Evolutionary conservation across 2,888 invertebrate species (phyloP), one percentile per base, ranked within the genome.

Genomic region (Polia nebulosa): DNA sequence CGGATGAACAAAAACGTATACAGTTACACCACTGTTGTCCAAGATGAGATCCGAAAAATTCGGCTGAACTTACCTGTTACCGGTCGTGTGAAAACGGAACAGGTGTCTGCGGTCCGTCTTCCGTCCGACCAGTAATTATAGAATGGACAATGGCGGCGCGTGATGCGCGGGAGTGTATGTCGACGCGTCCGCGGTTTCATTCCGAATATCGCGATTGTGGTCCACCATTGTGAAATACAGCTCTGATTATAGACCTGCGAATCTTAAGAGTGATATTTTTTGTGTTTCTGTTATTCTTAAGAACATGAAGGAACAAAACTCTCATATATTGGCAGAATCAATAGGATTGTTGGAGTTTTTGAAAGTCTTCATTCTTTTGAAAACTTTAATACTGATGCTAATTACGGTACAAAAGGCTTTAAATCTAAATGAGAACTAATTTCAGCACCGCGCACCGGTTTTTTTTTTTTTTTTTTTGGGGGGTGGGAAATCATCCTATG

Each of bases 1-100:
- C 86, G 85, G 86, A 81, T 88, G 89, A 93, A 92, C 90, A 92
- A 93, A 93, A 92, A 89, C 89, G 88, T 89, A 88, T 92, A 91
- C 92, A 85, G 91, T 93, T 94, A 92, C 78, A 72, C 59, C 65
- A 56, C 85, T 83, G 87, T 86, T 90, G 92, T 91, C 90, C 90
- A 87, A 88, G 86, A 89, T 74, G 75, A 62, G 65, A 82, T 80
- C 71, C 85, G 84, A 85, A 77, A 73, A 60, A 81, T 89, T 87
- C 84, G 88, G 87, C 82, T 87, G 85, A 85, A 84, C 85, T 88
- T 93, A 94, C 94, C 94, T 94, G 95, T 90, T 88, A 85, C 78
- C 74, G 90, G 90, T 87, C 94, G 95, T 95, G 95, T 95, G 95
- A 95, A 95, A 92, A 92, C 89, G 83, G 90, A 94, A 95, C 95